Conservation (phyloP, 2,888 invertebrate species). For the Xestia c-nigrum region DNA sequence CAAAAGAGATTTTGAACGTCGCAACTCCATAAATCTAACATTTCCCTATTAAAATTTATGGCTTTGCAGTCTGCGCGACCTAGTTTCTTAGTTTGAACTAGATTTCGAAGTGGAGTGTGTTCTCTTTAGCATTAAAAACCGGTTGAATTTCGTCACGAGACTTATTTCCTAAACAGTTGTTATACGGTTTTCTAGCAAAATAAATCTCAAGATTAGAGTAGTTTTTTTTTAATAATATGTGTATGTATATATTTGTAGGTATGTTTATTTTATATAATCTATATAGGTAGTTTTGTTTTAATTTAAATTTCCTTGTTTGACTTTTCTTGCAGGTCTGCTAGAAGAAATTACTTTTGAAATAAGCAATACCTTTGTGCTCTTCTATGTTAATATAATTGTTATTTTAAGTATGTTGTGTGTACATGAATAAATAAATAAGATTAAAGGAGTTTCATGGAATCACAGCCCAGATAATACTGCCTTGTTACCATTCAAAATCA, state of each 20-base stretch:
- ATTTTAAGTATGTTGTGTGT: no score
- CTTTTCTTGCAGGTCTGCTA: no score
- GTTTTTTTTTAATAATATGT: no score
- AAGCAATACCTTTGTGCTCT: no score
- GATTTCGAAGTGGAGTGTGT: not conserved
- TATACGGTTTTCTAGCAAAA: not conserved
- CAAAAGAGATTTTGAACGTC: not conserved
- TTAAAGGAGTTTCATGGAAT: no score
- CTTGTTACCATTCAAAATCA: not conserved
- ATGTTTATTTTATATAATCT: no score
- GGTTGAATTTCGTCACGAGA: not conserved
- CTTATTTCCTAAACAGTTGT: not conserved
- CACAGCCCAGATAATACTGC: not conserved
- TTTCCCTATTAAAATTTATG: slow-evolving; percentile 8
- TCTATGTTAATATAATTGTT: no score
- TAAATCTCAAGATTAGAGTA: not conserved
- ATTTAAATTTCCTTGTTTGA: no score
- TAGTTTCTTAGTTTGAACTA: not conserved
- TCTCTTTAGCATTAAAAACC: not conserved
- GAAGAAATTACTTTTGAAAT: no score
- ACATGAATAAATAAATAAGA: no score
- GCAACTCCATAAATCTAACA: slow-evolving; percentile 14
- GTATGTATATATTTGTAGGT: no score
- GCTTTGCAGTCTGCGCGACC: not conserved
- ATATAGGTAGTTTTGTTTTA: no score